Percentiles rank a stretch among this genome's conserved stretches.
Conservation (phyloP, 2,888 invertebrate genomes). For the Apodemia duryi region DNA sequence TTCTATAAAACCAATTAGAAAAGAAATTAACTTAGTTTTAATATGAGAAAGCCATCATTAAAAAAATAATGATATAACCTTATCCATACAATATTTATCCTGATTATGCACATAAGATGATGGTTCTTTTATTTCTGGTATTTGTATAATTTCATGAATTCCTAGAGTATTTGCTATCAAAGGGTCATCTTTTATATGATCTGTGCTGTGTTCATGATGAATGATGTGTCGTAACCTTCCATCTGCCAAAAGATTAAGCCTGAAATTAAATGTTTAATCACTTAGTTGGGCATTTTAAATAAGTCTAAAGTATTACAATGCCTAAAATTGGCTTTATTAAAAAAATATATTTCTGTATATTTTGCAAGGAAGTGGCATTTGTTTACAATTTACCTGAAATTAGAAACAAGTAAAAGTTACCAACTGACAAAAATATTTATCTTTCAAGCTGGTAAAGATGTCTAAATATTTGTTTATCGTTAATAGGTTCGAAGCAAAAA, state of each 20-base stretch:
- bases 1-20: too few relatives aligned
- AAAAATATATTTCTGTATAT: constrained; percentile 1
- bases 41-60: too few relatives aligned
- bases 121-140: constrained; percentile 73
- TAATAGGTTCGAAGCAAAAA: constrained; percentile 2
- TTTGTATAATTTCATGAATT: constrained; percentile 54
- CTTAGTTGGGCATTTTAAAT: too few relatives aligned
- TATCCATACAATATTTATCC: constrained; percentile 90
- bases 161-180: constrained; percentile 44
- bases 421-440: neutral
- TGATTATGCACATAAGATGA: constrained; percentile 84
- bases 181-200: constrained; percentile 59
- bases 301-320: too few relatives aligned
- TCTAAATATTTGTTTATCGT: neutral
- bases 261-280: constrained; percentile 40
- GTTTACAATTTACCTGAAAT: constrained; percentile 7
- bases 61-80: constrained; percentile 63
- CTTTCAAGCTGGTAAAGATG: constrained; percentile 6
- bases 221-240: constrained; percentile 88
- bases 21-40: too few relatives aligned
- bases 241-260: constrained; percentile 82
- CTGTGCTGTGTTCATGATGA: constrained; percentile 73
- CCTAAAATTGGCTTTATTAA: neutral
- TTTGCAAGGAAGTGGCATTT: constrained; percentile 9
- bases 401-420: constrained; percentile 4